These are phyloP conservation scores for Hyperoodon ampullatus DNA, from an alignment of 2,113 vertebrate species.

Conservation along the genomic window DNA sequence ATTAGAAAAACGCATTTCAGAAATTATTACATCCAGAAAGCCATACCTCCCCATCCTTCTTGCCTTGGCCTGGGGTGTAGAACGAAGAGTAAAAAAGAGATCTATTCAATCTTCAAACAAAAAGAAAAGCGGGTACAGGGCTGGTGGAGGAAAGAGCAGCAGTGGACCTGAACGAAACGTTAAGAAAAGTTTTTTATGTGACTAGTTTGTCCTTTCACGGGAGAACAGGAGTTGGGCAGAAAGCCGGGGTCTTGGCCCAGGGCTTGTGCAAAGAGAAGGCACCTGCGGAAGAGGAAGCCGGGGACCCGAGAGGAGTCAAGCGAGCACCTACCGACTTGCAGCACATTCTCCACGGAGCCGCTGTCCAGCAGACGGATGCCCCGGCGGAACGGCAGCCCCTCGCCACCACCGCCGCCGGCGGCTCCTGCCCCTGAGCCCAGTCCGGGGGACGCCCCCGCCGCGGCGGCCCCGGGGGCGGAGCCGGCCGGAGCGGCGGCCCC, in stretches of 20 bases:
- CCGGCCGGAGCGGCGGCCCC: conserved; percentile 70
- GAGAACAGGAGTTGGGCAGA: conserved; percentile 23
- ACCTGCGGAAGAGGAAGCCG: conserved; percentile 47
- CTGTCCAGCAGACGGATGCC: conserved; percentile 96
- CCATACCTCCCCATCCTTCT: neutral
- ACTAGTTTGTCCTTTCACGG: conserved; percentile 48
- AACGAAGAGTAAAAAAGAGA: conserved; percentile 16
- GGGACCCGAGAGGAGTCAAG: neutral
- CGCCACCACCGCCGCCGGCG: conserved; percentile 83
- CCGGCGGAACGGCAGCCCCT: conserved; percentile 95
- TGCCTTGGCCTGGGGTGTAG: neutral
- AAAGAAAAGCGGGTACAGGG: conserved; percentile 48
- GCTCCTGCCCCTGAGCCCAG: conserved; percentile 72
- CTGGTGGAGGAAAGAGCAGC: neutral
- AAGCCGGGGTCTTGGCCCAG: conserved; percentile 8
- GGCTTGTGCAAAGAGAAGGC: neutral
- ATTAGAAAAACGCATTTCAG: conserved; percentile 51
- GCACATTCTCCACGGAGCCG: conserved; percentile 97
- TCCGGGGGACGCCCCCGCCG: conserved; percentile 68
- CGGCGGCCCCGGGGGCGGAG: conserved; percentile 67
- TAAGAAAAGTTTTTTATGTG: conserved; percentile 73
- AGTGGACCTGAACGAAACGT: conserved; percentile 9
- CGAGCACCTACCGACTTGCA: conserved; percentile 97
- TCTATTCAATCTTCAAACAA: conserved; percentile 65
- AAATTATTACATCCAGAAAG: conserved; percentile 45